Percentiles rank a stretch among this genome's conserved stretches.
phyloP scores from a whole-genome alignment of 2,888 invertebrate species.

The Eupithecia dodoneata region DNA sequence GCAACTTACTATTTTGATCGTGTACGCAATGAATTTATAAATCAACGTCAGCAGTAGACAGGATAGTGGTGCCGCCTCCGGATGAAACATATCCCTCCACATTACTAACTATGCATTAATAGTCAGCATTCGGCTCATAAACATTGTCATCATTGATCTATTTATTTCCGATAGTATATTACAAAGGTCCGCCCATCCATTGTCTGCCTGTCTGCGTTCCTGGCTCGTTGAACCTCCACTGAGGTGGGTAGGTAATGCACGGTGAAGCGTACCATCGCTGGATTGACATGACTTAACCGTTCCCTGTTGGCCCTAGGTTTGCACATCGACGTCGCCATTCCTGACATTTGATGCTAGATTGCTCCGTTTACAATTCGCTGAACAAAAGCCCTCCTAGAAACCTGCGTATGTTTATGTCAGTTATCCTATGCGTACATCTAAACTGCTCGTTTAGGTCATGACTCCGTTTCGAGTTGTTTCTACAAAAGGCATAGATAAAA shows the following conservation, averaged over 20 bases:
- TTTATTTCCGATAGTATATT: constrained; percentile 22
- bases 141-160: constrained; percentile 27
- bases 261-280: constrained; percentile 51
- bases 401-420: constrained; percentile 59
- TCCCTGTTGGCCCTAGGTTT: constrained; percentile 55
- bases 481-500: constrained; percentile 57
- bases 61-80: constrained; percentile 26
- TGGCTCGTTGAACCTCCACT: constrained; percentile 51
- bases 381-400: constrained; percentile 56
- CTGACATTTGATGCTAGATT: constrained; percentile 78
- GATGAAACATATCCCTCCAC: constrained; percentile 24
- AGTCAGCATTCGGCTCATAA: constrained; percentile 20
- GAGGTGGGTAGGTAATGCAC: constrained; percentile 56
- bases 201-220: constrained; percentile 44
- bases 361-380: constrained; percentile 68
- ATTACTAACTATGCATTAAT: constrained; percentile 20
- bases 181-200: constrained; percentile 36
- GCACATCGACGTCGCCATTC: constrained; percentile 68
- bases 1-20: constrained; percentile 2
- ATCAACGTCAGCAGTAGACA: constrained; percentile 12
- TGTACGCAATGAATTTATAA: constrained; percentile 20
- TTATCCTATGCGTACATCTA: constrained; percentile 72
- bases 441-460: constrained; percentile 61
- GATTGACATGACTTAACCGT: constrained; percentile 64
- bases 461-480: constrained; percentile 58